phyloP scores from a whole-genome alignment of 2,888 invertebrate species.

The Drosophila paramelanica region DNA sequence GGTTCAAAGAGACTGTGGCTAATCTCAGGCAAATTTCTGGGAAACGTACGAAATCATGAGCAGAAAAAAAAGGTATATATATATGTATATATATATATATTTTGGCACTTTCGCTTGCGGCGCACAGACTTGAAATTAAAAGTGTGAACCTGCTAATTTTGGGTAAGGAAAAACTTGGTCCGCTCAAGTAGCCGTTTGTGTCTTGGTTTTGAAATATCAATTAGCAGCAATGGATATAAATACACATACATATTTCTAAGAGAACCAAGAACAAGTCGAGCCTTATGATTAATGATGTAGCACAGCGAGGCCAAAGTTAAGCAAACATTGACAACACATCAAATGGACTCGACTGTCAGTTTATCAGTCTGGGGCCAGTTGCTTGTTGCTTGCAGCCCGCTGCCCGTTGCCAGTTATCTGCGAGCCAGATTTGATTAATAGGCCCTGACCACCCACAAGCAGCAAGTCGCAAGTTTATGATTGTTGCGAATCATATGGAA shows the following conservation, averaged over 20 bases:
- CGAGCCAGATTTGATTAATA: slow-evolving; percentile 71
- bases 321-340: slow-evolving; percentile 61
- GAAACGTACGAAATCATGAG: background rate
- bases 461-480: slow-evolving; percentile 50
- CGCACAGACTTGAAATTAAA: slow-evolving; percentile 62
- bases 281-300: slow-evolving; percentile 63
- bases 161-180: slow-evolving; percentile 32
- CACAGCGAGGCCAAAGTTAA: slow-evolving; percentile 37
- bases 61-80: background rate
- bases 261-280: slow-evolving; percentile 34
- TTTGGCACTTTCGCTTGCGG: slow-evolving; percentile 70
- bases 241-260: slow-evolving; percentile 1
- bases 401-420: slow-evolving; percentile 46
- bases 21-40: slow-evolving; percentile 27
- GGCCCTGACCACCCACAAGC: slow-evolving; percentile 65
- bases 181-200: slow-evolving; percentile 8
- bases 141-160: slow-evolving; percentile 71
- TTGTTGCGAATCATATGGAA: slow-evolving; percentile 36
- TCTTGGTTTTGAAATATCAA: slow-evolving; percentile 58
- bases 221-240: slow-evolving; percentile 45
- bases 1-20: slow-evolving; percentile 29
- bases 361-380: slow-evolving; percentile 10
- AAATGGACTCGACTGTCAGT: slow-evolving; percentile 35
- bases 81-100: background rate
- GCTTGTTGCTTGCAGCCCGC: slow-evolving; percentile 19